Base-by-base conservation (phyloP, 2,113 vertebrate genomes). In the Symphodus melops region DNA sequence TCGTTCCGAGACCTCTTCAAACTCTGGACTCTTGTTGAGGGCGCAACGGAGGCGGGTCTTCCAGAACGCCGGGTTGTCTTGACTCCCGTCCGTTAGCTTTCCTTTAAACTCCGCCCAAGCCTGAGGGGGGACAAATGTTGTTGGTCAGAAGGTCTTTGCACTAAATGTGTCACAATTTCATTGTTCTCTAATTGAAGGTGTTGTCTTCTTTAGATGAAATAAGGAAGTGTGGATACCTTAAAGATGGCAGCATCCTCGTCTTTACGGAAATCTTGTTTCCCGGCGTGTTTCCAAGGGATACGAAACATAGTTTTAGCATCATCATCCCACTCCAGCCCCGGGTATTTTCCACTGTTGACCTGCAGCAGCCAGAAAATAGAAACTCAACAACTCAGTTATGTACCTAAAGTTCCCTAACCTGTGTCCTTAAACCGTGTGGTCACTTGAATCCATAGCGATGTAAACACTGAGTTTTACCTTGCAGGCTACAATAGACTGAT, bases 211-310 rank as follows among this genome's bases (percentile, higher is more conserved):
- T n/a, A n/a, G n/a, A n/a, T 3, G 28, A 33, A 33, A 33, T 5
- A 42, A 51, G 21, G 11, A 10, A 1, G 1, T 58, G 17, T 9
- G 3, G 13, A 21, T 36, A 97, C 96, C 96, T 96, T 97, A 76
- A 97, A 98, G 67, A 98, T 95, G 36, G 95, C 96, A 0, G 94
- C 96, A 25, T 98, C 96, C 71, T 97, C 95, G 1, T 97, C 95
- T 6, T 94, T 94, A 1, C 96, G 92, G 89, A 96, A 97, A 84
- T 97, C 97, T 71, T 97, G 96, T 64, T 98, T 98, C 25, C 96
- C 96, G 0, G 97, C 97, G 0, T 98, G 97, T 81, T 98, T 97
- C 97, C 97, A 98, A 4, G 97, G 97, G 75, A 98, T 97, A n/a
- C 96, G 95, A 88, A 98, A 97, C 95, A 96, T 96, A 0, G 94